phyloP scores from a whole-genome alignment of 2,113 vertebrate species.

The Pseudorectes ferrugineus region DNA sequence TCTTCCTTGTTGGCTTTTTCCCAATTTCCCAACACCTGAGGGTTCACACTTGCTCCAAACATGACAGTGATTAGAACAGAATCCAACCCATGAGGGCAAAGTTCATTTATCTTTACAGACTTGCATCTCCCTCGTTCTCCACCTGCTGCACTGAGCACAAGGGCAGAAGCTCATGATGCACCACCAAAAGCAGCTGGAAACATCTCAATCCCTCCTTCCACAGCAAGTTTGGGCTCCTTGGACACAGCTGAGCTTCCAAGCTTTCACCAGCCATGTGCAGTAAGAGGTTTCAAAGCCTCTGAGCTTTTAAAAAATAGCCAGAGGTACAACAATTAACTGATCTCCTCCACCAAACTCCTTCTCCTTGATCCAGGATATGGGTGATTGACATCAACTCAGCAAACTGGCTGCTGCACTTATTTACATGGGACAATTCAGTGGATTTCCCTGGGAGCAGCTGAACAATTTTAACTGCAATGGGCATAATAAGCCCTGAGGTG shows the following conservation, averaged over 20 bases:
- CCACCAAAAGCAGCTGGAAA: background rate
- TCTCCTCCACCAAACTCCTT: background rate
- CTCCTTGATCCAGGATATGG: background rate
- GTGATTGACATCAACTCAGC: background rate
- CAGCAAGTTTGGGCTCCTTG: background rate
- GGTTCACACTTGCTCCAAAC: background rate
- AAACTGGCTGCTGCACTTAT: background rate
- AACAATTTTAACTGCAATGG: background rate
- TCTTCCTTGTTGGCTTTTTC: background rate
- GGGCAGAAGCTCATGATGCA: fast-evolving
- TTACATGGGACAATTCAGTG: background rate
- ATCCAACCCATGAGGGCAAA: background rate
- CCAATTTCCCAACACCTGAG: background rate
- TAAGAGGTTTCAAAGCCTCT: background rate
- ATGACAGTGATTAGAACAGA: fast-evolving
- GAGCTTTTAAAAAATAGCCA: background rate
- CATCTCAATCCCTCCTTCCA: background rate
- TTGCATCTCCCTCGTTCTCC: fast-evolving
- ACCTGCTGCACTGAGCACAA: background rate
- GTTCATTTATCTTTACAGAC: background rate
- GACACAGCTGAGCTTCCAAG: background rate
- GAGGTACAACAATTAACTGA: background rate
- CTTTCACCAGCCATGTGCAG: background rate
- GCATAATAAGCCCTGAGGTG: background rate
- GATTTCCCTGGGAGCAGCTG: background rate